Evolutionary conservation across 2,113 vertebrate genomes (phyloP), one percentile per base, ranked within the genome.

Genomic region (Rhabdornis inornatus): DNA sequence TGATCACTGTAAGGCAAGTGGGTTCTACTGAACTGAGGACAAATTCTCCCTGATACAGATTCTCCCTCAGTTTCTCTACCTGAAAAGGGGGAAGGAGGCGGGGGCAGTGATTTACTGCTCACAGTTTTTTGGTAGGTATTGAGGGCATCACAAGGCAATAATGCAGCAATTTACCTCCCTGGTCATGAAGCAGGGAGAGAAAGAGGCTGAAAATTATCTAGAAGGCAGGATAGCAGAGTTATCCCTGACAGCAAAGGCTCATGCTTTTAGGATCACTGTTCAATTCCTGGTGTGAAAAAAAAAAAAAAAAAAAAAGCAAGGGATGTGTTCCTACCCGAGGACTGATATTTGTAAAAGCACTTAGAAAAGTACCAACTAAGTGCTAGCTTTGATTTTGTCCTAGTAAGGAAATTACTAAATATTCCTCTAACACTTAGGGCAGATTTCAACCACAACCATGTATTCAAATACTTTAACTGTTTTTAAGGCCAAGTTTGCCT

Each of bases 351-450:
- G 64, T 56, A 94, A 87, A 95, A 96, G 60, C 60, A 56, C 79
- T 93, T 77, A 35, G 33, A 22, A 93, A 96, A 91, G 56, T 81
- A 87, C 81, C 33, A 87, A 53, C 22, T 63, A 88, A 93, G 78
- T 37, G 69, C 53, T 95, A 77, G 64, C 83, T 86, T 79, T 89
- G 75, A 92, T 95, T 97, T 93, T 94, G 90, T 94, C 65, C 89
- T 85, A 60, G 60, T 40, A 89, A 90, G 76, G 78, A 92, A 63
- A 90, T 94, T 86, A 94, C 93, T 94, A 88, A 94, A 95, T 53
- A 90, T 83, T 92, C 57, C 40, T 80, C 81, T 85, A 88, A 90
- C 71, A 82, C 72, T 70, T 57, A 61, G 33, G 69, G 40, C 75
- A 95, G 85, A 93, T 87, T 96, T 96, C 72, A 94, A 92, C 84